Evolutionary conservation across 2,113 vertebrate genomes (phyloP).

Genomic region (Parotia lawesii): DNA sequence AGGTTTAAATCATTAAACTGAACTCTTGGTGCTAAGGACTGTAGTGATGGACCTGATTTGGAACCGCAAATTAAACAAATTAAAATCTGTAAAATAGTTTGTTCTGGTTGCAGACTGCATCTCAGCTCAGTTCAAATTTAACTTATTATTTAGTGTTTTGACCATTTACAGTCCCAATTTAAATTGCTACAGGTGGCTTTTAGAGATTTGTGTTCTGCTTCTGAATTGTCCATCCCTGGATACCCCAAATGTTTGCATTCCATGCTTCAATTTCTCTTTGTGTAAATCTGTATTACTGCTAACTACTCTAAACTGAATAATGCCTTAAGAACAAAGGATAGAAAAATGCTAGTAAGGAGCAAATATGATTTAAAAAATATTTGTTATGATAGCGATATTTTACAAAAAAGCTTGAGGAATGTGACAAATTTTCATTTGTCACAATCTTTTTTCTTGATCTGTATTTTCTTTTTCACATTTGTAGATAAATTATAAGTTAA

Average conservation of each 20-base stretch:
- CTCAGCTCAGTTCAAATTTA: neutral
- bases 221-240: neutral
- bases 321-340: neutral
- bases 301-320: neutral
- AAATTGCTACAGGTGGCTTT: neutral
- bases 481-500: neutral
- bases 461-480: neutral
- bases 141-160: neutral
- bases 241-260: neutral
- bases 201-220: neutral
- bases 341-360: neutral
- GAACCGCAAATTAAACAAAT: constrained; percentile 10
- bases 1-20: constrained; percentile 40
- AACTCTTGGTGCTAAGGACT: neutral
- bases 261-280: neutral
- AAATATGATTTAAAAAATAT: neutral
- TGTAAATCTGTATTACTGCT: neutral
- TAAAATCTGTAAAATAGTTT: neutral
- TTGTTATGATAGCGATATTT: neutral
- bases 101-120: neutral
- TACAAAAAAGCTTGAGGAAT: neutral
- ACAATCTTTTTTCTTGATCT: neutral
- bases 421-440: neutral
- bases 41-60: neutral
- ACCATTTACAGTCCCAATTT: neutral